Evolutionary conservation across 2,888 invertebrate species (phyloP).

Genomic region (Caenorhabditis japonica): DNA sequence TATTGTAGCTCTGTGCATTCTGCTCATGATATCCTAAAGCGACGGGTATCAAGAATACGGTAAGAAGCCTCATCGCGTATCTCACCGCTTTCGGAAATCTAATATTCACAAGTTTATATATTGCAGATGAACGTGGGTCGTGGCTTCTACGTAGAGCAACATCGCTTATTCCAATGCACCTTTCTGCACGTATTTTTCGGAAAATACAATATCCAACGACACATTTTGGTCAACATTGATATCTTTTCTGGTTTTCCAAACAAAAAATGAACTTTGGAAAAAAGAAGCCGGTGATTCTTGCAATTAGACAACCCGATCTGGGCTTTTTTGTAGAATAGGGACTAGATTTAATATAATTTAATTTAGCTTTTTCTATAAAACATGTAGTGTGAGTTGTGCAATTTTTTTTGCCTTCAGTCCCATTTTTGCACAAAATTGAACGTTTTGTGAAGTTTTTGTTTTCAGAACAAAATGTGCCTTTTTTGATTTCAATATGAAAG

Average conservation of each 20-base stretch:
- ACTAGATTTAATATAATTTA: too few relatives aligned
- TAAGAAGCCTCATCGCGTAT: neutral
- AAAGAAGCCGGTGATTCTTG: too few relatives aligned
- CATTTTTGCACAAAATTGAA: too few relatives aligned
- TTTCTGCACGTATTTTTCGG: constrained; percentile 2
- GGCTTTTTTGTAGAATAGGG: too few relatives aligned
- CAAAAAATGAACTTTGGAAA: too few relatives aligned
- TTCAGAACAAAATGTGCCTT: too few relatives aligned
- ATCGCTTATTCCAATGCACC: neutral
- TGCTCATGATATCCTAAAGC: neutral
- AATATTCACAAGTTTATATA: constrained; percentile 3
- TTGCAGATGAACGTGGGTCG: neutral
- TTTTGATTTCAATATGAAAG: too few relatives aligned
- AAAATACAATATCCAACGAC: constrained; percentile 3
- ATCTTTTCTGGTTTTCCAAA: neutral
- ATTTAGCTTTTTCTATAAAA: too few relatives aligned
- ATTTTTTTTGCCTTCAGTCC: too few relatives aligned
- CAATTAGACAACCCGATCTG: too few relatives aligned
- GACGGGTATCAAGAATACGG: constrained; percentile 4
- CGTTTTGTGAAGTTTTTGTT: too few relatives aligned
- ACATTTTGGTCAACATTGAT: neutral
- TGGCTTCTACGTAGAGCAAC: constrained; percentile 17
- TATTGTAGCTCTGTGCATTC: neutral
- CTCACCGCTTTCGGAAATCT: neutral
- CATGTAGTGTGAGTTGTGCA: too few relatives aligned